Evolutionary conservation across 2,797 vertebrate species (phyloP), one percentile per base, ranked within the genome.

Genomic region (Sphenodon punctatus): DNA sequence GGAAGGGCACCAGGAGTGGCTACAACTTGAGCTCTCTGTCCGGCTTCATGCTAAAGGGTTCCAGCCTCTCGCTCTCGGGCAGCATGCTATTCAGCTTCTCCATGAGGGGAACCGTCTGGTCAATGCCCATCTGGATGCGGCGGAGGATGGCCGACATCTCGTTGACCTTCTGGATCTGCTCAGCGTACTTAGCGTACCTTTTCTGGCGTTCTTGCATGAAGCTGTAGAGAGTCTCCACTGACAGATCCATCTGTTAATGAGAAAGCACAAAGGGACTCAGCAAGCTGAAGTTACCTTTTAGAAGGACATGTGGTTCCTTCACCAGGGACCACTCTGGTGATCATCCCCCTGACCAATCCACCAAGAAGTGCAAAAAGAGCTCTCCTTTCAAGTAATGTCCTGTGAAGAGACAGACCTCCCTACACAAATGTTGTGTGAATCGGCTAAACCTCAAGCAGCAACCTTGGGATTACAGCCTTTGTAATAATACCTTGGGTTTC

Each of bases 131-230:
- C 96, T 99, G 99, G 64, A 99, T 97, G n/a, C 98, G 97, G 5
- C 99, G 96, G 41, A 99, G 96, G 94, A 99, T 98, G 95, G 98
- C 97, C 1, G 98, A 99, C 98, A 99, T 99, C 95, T 99, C 99
- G 0, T 99, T 99, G 82, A 99, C 99, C 87, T 99, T 99, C 95
- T 99, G 98, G 95, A 99, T 99, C 97, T 99, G 99, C 95, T 99
- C 98, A 0, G 98, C 98, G 0, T 99, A 99, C 85, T 99, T 99
- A 84, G 99, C 98, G 0, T 98, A 99, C 70, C 98, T 97, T 85
- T 99, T 99, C 96, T 99, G 98, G 22, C 98, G 97, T 89, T 99
- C 98, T 92, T 99, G 98, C 99, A 99, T 99, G 85, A 98, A 97
- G 95, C 97, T 97, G 88, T 99, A 99, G 71, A 99, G 94, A 7